A percentile compares a stretch with the other conserved stretches of the same genome.
Conservation (phyloP, 2,888 invertebrate genomes). For the Limnephilus rhombicus region DNA sequence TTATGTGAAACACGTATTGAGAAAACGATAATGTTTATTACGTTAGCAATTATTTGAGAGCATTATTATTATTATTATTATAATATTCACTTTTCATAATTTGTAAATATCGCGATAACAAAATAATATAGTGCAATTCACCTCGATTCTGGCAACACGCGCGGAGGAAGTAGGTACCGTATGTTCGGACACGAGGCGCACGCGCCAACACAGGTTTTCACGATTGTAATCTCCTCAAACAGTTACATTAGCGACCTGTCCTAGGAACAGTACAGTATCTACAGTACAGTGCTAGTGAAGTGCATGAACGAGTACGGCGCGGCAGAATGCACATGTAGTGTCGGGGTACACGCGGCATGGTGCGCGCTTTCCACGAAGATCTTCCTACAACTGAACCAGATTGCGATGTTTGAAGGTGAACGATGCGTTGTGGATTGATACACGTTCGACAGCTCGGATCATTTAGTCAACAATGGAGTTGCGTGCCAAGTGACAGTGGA, state of each 20-base stretch:
- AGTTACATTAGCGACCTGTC: constrained; percentile 55
- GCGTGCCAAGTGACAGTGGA: constrained; percentile 41
- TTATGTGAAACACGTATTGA: no score
- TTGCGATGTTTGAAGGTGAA: constrained; percentile 55
- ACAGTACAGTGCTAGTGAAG: background rate
- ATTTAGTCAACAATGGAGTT: constrained; percentile 41
- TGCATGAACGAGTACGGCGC: constrained; percentile 47
- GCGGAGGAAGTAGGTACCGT: background rate
- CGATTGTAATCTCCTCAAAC: constrained; percentile 30
- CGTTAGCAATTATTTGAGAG: background rate
- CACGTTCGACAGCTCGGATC: constrained; percentile 44
- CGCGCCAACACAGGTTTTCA: constrained; percentile 37
- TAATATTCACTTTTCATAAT: background rate
- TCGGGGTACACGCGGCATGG: constrained; percentile 72
- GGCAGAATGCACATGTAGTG: constrained; percentile 70
- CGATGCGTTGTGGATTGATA: constrained; percentile 55
- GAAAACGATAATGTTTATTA: background rate
- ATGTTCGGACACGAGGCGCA: constrained; percentile 6
- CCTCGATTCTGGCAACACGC: constrained; percentile 35
- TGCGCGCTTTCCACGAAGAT: constrained; percentile 67
- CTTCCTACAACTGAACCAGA: constrained; percentile 51
- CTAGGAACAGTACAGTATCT: constrained; percentile 52
- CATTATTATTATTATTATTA: background rate
- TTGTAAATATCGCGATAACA: background rate
- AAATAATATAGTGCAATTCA: background rate